phyloP scores from a whole-genome alignment of 35 echinoderm and acorn worm genomes.

The Hemicentrotus pulcherrimus region DNA sequence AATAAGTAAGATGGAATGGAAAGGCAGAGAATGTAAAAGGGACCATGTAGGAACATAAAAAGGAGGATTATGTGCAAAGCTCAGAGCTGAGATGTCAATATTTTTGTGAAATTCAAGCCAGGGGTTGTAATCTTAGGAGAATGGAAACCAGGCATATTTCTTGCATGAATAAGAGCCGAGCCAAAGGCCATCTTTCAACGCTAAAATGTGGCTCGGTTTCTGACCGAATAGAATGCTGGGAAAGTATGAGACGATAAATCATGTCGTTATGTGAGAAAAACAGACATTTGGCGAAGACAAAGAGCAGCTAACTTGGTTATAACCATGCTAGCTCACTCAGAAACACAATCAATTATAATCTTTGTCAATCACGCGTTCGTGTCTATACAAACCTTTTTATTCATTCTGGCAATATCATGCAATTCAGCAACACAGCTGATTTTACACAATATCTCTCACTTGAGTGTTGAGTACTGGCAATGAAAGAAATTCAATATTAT shows the following conservation, averaged over 20 bases:
- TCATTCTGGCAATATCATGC: neutral
- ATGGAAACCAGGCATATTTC: constrained; percentile 41
- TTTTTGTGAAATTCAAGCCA: constrained; percentile 34
- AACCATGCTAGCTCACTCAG: neutral
- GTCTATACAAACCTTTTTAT: neutral
- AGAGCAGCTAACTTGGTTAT: neutral
- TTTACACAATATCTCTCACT: neutral
- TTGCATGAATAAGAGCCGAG: constrained; percentile 22
- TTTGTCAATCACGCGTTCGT: neutral
- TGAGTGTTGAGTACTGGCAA: too few relatives aligned
- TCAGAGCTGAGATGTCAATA: constrained; percentile 28
- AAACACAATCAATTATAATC: neutral
- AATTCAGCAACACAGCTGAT: neutral
- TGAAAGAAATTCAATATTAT: too few relatives aligned
- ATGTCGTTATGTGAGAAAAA: neutral
- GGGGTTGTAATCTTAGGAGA: constrained; percentile 17
- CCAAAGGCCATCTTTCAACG: constrained; percentile 24
- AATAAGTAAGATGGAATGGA: neutral
- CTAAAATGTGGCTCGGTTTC: neutral
- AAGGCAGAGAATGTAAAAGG: neutral
- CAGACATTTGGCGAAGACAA: neutral
- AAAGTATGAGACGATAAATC: constrained; percentile 13
- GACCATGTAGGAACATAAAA: neutral
- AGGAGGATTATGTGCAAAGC: constrained; percentile 1
- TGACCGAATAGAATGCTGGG: neutral